Conservation (phyloP, 2,888 invertebrate genomes). For the Octodonta nipae region DNA sequence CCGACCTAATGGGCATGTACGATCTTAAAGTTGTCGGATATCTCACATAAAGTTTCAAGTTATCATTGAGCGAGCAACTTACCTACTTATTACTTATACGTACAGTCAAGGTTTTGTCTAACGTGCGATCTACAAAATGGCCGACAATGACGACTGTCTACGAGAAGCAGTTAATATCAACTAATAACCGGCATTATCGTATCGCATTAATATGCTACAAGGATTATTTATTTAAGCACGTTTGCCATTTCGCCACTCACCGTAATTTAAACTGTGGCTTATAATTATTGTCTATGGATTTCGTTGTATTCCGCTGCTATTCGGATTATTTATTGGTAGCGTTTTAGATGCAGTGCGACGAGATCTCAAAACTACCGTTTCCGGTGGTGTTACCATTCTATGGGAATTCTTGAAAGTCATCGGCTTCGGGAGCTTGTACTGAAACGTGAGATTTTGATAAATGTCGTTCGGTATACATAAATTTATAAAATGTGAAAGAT, state of each 20-base stretch:
- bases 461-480: no score
- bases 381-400: no score
- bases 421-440: no score
- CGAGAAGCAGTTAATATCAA: conserved; percentile 21
- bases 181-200: conserved; percentile 29
- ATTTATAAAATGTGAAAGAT: no score
- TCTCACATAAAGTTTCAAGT: conserved; percentile 17
- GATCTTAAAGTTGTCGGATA: conserved; percentile 13
- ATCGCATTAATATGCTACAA: conserved; percentile 25
- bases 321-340: neutral
- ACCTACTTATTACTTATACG: conserved; percentile 20
- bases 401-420: no score
- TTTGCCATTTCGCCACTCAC: conserved; percentile 22
- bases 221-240: conserved; percentile 28
- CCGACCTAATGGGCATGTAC: conserved; percentile 1
- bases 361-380: no score
- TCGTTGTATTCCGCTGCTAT: neutral
- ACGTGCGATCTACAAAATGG: conserved; percentile 29
- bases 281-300: conserved; percentile 4
- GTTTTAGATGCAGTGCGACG: neutral
- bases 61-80: conserved; percentile 24
- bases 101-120: conserved; percentile 19
- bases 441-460: no score
- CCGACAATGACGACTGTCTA: conserved; percentile 23
- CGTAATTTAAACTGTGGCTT: conserved; percentile 11